Evolutionary conservation across 2,888 invertebrate species (phyloP), one percentile per base, ranked within the genome.

Genomic region (Polyommatus icarus): DNA sequence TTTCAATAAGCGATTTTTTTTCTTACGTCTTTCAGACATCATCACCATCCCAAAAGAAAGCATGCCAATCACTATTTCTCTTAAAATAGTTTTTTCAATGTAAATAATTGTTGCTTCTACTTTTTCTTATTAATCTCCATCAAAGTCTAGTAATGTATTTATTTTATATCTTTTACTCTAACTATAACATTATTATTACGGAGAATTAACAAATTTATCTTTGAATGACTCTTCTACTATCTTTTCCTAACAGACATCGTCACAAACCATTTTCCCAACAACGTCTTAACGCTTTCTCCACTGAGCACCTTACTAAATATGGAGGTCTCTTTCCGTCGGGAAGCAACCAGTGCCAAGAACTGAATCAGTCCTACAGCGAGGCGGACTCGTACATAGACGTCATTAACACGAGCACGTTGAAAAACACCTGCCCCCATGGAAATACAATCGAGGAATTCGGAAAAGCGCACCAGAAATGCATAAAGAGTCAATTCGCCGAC

Each of bases 181-280:
- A 75, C 75, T 78, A 50, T 77, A 57, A 76, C 50, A 73, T 71
- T 78, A 78, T 40, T 78, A 76, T 78, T 77, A 72, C 73, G 67
- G 61, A 77, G 12, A 50, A 77, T 75, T 79, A 79, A 78, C 78
- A 73, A 76, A 61, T 77, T 77, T 79, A 29, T 82, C 79, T 79
- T 80, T 79, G 76, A 88, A 86, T 90, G 87, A 89, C 86, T 86
- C 79, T 82, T 83, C 83, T 86, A 87, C 89, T 88, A 86, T 90
- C 90, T 92, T 88, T 89, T 85, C 84, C 86, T 91, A 91, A 90
- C 93, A 94, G 94, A 93, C 92, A 91, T 84, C 92, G 89, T 81
- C 92, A 91, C 89, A 93, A 92, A 90, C 91, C 94, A 90, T 94
- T 94, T 89, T 92, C 94, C 87, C 93, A 94, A 87, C 93, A 94